A percentile compares a stretch with the other conserved stretches of the same genome.
Evolutionary conservation across 1,140 invertebrate species (phyloP).

Genomic region (Phymorhynchus buccinoides): DNA sequence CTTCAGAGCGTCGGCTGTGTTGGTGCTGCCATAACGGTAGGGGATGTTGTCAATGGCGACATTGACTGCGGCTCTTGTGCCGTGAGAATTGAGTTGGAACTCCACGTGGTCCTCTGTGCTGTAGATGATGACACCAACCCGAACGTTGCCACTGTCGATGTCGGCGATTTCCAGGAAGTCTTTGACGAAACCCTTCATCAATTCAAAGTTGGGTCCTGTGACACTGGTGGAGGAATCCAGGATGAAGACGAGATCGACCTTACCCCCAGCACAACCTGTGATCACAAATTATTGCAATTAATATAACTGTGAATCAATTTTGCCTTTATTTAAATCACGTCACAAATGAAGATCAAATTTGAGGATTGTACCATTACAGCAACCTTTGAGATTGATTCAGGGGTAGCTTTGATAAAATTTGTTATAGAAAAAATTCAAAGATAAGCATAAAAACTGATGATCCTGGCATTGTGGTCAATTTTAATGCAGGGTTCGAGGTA

Average conservation of each 20-base stretch:
- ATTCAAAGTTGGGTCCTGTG: constrained; percentile 47
- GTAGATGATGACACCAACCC: constrained; percentile 53
- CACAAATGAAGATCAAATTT: no score
- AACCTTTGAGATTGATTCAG: no score
- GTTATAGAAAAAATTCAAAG: no score
- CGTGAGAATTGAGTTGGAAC: constrained; percentile 49
- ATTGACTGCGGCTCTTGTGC: constrained; percentile 39
- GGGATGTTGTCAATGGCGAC: constrained; percentile 55
- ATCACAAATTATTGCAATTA: no score
- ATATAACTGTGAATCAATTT: no score
- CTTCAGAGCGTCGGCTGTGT: constrained; percentile 48
- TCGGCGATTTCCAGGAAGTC: constrained; percentile 47
- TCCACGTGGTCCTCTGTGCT: constrained; percentile 46
- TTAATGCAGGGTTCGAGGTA: no score
- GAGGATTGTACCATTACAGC: no score
- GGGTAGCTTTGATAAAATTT: no score
- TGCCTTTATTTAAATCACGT: no score
- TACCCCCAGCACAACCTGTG: constrained; percentile 49
- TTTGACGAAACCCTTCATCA: constrained; percentile 55
- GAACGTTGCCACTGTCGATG: constrained; percentile 52
- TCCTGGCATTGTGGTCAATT: no score
- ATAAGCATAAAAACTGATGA: no score
- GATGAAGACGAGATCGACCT: constrained; percentile 61
- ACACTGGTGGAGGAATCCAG: constrained; percentile 58
- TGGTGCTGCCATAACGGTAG: constrained; percentile 53